A percentile compares a stretch with the other conserved stretches of the same genome.
These are phyloP conservation scores for Villa cingulata DNA, from an alignment of 2,888 invertebrate species.

Conservation along the genomic window DNA sequence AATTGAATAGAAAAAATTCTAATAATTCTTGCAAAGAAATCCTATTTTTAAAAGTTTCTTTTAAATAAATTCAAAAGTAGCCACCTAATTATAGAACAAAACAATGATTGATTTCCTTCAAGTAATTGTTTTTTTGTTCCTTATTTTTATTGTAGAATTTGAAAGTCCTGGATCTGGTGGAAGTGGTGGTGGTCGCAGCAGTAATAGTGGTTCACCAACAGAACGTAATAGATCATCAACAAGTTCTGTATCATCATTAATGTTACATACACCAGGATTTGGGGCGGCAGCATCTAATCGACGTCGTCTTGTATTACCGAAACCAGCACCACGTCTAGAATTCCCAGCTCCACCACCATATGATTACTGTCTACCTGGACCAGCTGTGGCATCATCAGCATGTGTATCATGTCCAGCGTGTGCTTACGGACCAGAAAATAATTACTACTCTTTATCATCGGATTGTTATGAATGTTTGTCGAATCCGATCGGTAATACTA, in stretches of 20 bases:
- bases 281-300: constrained; percentile 25
- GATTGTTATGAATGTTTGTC: constrained; percentile 28
- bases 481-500: constrained; percentile 18
- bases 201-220: constrained; percentile 12
- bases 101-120: background rate
- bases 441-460: constrained; percentile 14
- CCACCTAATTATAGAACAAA: too few species aligned
- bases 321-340: constrained; percentile 28
- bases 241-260: constrained; percentile 22
- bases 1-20: too few species aligned
- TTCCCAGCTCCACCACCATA: constrained; percentile 32
- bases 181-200: too few species aligned
- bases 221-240: constrained; percentile 15
- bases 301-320: constrained; percentile 26
- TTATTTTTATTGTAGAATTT: constrained; percentile 7
- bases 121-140: background rate
- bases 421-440: constrained; percentile 6
- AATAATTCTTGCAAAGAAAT: too few species aligned
- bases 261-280: constrained; percentile 24
- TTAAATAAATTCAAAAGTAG: too few species aligned
- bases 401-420: background rate
- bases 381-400: background rate
- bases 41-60: too few species aligned
- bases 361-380: constrained; percentile 21
- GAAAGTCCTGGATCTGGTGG: background rate